phyloP scores from a whole-genome alignment of 2,888 invertebrate species.

The Catonia carolina region DNA sequence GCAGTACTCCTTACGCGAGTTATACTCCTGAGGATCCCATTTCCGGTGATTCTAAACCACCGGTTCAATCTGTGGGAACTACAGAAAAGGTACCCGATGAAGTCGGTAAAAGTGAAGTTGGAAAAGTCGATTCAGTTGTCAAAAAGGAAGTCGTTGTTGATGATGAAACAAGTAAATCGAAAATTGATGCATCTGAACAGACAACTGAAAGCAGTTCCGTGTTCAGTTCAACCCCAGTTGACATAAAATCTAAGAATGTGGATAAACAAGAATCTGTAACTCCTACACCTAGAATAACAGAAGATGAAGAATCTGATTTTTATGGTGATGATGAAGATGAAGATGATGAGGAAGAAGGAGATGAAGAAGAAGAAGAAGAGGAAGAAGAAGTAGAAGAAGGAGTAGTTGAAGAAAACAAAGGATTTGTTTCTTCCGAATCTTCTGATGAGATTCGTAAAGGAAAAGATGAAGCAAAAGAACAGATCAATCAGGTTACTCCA shows the following conservation, averaged over 20 bases:
- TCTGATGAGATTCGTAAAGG: no score
- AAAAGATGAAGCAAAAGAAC: no score
- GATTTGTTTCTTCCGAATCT: no score
- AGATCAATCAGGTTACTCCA: no score
- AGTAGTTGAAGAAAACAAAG: neutral
- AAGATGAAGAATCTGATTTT: neutral
- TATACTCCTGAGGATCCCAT: constrained; percentile 26
- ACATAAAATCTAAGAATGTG: no score
- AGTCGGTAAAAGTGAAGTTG: neutral
- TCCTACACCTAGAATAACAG: neutral
- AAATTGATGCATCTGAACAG: no score
- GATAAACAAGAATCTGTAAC: neutral
- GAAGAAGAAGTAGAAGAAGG: neutral
- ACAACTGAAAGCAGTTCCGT: neutral
- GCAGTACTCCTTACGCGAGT: neutral
- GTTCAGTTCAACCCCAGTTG: neutral
- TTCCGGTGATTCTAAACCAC: no score
- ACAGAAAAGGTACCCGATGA: no score
- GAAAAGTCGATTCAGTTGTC: no score
- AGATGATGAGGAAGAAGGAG: neutral
- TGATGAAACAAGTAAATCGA: no score
- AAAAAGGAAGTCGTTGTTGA: no score
- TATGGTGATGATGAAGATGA: neutral
- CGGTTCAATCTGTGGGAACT: no score
- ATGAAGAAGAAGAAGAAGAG: neutral